Evolutionary conservation across 2,113 vertebrate genomes (phyloP).

Genomic region (Gorsachius goisagi): DNA sequence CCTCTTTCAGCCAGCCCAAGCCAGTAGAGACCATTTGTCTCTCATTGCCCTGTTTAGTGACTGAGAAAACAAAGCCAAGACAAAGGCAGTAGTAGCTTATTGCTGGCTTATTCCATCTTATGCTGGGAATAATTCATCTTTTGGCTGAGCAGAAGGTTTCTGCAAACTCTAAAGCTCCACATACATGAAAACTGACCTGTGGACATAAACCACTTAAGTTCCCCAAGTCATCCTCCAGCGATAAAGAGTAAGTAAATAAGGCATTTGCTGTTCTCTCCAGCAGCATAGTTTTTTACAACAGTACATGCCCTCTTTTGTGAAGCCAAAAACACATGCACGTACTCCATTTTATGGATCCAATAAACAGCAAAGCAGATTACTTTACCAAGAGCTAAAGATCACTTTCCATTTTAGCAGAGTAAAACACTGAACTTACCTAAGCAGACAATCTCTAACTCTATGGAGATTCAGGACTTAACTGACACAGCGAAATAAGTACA

Average conservation of each 20-base stretch:
- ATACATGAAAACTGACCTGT: neutral
- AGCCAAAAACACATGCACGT: neutral
- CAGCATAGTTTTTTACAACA: neutral
- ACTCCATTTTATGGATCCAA: neutral
- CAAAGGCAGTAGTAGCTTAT: conserved; percentile 2
- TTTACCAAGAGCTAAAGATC: neutral
- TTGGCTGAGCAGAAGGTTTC: conserved; percentile 18
- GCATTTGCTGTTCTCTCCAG: neutral
- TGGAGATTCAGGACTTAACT: neutral
- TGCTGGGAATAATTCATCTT: neutral
- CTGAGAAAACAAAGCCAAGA: conserved; percentile 3
- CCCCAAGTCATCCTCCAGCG: neutral
- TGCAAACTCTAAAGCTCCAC: neutral
- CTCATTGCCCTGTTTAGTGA: neutral
- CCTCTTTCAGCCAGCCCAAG: neutral
- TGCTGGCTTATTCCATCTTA: neutral
- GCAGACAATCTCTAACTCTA: neutral
- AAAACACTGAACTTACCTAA: neutral
- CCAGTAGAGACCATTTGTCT: neutral
- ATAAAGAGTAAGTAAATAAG: conserved; percentile 13
- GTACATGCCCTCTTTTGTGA: neutral
- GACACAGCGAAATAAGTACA: neutral
- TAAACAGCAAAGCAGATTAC: neutral
- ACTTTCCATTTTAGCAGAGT: neutral
- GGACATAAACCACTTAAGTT: neutral